phyloP scores from a whole-genome alignment of 2,113 vertebrate genomes.

The Uropsilus gracilis region DNA sequence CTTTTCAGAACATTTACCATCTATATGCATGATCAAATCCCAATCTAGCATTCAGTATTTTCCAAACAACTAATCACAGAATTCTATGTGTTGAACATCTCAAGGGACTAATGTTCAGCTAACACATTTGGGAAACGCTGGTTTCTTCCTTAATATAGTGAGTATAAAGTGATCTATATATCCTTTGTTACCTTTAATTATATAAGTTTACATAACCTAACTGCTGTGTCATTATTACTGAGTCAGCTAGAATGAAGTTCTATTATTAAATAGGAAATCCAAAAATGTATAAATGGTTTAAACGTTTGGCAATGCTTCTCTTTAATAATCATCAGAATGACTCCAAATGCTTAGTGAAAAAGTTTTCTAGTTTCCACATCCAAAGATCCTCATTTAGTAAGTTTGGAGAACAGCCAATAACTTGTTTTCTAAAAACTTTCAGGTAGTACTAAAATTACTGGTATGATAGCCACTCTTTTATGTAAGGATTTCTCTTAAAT shows the following conservation, averaged over 20 bases:
- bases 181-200: not conserved
- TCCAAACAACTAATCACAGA: not conserved
- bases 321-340: not conserved
- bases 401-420: not conserved
- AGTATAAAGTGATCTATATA: not conserved
- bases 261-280: not conserved
- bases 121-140: not conserved
- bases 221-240: not conserved
- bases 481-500: not conserved
- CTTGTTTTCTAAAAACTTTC: not conserved
- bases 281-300: not conserved
- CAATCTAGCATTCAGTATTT: not conserved
- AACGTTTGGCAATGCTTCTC: not conserved
- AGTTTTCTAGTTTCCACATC: not conserved
- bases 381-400: not conserved
- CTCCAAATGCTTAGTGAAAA: constrained; percentile 7
- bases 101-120: constrained; percentile 12
- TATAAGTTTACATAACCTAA: not conserved
- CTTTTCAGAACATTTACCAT: not conserved
- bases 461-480: not conserved
- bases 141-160: constrained; percentile 1
- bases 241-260: not conserved
- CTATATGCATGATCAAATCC: not conserved
- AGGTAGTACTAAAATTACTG: not conserved
- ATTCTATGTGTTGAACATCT: not conserved